phyloP scores from a whole-genome alignment of 2,797 vertebrate genomes.

The Ficedula albicollis region DNA sequence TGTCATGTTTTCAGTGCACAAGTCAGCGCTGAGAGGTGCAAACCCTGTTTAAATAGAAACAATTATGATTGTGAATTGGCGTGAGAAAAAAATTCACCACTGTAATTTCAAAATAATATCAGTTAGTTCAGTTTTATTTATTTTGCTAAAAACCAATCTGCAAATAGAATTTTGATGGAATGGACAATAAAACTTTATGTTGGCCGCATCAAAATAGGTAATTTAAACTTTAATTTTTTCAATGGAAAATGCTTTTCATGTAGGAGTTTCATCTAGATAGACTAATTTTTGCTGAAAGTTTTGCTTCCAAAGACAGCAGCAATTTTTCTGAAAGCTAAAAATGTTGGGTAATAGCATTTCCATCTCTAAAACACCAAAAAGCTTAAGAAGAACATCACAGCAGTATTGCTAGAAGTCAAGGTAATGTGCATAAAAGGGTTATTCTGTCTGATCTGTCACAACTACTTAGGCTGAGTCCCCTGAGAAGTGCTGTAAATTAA shows the following conservation, averaged over 20 bases:
- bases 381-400: neutral
- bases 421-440: neutral
- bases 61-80: neutral
- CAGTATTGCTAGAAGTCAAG: neutral
- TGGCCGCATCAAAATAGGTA: neutral
- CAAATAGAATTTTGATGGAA: neutral
- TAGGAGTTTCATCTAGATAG: neutral
- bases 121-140: neutral
- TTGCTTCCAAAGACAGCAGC: neutral
- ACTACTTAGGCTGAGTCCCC: neutral
- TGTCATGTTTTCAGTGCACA: neutral
- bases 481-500: neutral
- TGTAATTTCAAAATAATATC: neutral
- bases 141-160: neutral
- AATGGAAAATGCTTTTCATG: neutral
- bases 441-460: neutral
- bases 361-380: neutral
- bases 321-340: neutral
- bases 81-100: neutral
- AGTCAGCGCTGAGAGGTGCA: neutral
- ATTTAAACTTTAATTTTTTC: neutral
- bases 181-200: neutral
- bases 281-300: neutral
- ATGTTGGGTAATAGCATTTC: neutral
- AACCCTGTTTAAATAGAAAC: neutral